Evolutionary conservation across 2,888 invertebrate species (phyloP).

Genomic region (Physocephala rufipes): DNA sequence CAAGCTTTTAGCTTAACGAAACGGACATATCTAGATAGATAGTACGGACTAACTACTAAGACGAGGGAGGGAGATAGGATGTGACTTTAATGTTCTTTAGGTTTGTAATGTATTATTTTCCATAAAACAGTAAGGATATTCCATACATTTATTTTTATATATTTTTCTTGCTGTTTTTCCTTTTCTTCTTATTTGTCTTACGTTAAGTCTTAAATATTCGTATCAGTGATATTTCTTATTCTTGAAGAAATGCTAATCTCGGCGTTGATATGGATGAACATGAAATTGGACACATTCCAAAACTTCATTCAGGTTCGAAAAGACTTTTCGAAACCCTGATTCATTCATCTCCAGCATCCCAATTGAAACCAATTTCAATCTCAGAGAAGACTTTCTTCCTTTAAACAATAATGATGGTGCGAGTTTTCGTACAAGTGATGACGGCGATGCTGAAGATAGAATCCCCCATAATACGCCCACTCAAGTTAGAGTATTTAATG

Average conservation of each 20-base stretch:
- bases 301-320: neutral
- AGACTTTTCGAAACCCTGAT: constrained; percentile 4
- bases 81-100: neutral
- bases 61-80: neutral
- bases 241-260: constrained; percentile 31
- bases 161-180: too few species aligned
- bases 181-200: too few species aligned
- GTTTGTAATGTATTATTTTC: neutral
- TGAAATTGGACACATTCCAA: constrained; percentile 22
- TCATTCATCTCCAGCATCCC: constrained; percentile 7
- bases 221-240: constrained; percentile 1
- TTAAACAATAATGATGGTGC: constrained; percentile 35
- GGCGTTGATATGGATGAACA: constrained; percentile 29
- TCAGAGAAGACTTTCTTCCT: constrained; percentile 17
- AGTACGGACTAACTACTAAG: neutral
- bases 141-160: neutral
- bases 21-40: constrained; percentile 15
- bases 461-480: too few species aligned
- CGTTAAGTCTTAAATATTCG: neutral
- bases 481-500: too few species aligned
- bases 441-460: too few species aligned
- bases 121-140: constrained; percentile 7
- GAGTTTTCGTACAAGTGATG: constrained; percentile 2
- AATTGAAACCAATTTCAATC: constrained; percentile 12
- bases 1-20: constrained; percentile 54